Evolutionary conservation across 2,888 invertebrate genomes (phyloP).

Genomic region (Cerceris rybyensis): DNA sequence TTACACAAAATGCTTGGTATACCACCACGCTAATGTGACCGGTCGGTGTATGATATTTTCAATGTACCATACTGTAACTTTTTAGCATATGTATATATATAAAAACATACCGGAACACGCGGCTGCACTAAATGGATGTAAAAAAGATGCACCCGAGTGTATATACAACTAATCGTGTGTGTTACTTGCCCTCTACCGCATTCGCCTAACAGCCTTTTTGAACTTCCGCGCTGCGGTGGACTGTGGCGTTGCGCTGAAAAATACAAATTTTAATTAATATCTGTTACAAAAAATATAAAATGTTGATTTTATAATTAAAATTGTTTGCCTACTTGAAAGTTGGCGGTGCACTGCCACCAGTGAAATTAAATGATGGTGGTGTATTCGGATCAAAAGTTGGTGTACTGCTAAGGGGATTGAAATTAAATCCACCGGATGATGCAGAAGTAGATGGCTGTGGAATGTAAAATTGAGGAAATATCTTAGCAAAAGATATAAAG

Average conservation of each 20-base stretch:
- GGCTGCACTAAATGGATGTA: conserved; percentile 49
- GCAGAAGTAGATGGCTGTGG: conserved; percentile 64
- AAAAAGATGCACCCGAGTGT: conserved; percentile 49
- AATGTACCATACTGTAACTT: conserved; percentile 59
- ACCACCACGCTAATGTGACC: conserved; percentile 67
- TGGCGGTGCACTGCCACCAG: conserved; percentile 80
- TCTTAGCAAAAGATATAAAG: neutral
- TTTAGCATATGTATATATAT: conserved; percentile 48
- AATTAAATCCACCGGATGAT: conserved; percentile 76
- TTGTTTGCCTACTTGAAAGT: conserved; percentile 81
- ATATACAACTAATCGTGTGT: conserved; percentile 43
- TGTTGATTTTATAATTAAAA: neutral
- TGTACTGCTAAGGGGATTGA: conserved; percentile 70
- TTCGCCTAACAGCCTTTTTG: conserved; percentile 82
- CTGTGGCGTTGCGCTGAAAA: conserved; percentile 70
- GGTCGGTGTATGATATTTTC: conserved; percentile 55
- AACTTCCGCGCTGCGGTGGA: conserved; percentile 78
- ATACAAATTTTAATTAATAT: conserved; percentile 16
- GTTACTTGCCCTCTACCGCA: conserved; percentile 56
- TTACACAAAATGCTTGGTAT: conserved; percentile 74
- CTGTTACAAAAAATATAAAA: neutral
- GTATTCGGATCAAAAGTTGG: conserved; percentile 81
- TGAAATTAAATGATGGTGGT: conserved; percentile 83
- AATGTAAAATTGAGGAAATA: neutral
- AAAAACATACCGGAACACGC: conserved; percentile 50